These are phyloP conservation scores for Eremophila alpestris DNA, from an alignment of 2,797 vertebrate genomes.

Conservation along the genomic window DNA sequence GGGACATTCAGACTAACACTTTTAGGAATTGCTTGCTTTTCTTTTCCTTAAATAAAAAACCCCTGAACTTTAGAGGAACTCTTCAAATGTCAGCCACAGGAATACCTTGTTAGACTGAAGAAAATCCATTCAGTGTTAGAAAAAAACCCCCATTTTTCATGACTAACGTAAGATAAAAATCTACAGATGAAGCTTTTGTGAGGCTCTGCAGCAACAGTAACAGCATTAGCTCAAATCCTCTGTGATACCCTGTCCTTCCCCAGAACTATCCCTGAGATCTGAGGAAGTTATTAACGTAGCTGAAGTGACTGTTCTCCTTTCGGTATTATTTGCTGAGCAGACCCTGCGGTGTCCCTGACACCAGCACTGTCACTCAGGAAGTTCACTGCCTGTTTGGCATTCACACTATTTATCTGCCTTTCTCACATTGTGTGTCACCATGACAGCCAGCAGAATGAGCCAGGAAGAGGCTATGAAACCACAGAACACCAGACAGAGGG, in stretches of 20 bases:
- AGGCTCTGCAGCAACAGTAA: not conserved
- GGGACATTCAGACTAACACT: not conserved
- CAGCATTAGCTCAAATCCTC: not conserved
- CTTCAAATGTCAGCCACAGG: not conserved
- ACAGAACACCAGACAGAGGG: not conserved
- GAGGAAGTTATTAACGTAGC: not conserved
- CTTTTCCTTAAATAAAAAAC: not conserved
- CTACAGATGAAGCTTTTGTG: not conserved
- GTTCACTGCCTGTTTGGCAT: not conserved
- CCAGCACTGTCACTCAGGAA: not conserved
- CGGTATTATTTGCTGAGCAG: not conserved
- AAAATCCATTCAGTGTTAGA: not conserved
- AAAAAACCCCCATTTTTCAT: not conserved
- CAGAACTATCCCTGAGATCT: not conserved
- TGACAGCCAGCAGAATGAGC: not conserved
- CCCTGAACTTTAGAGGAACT: not conserved
- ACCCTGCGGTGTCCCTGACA: not conserved
- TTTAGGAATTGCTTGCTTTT: not conserved
- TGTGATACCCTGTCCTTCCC: not conserved
- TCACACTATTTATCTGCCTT: conserved; percentile 2
- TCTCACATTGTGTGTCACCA: not conserved
- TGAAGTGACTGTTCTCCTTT: not conserved
- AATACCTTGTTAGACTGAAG: not conserved
- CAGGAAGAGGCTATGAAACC: conserved; percentile 16
- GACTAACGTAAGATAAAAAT: not conserved